These are phyloP conservation scores for Phrynocephalus versicolor DNA, from an alignment of 2,113 vertebrate species.

Conservation along the genomic window DNA sequence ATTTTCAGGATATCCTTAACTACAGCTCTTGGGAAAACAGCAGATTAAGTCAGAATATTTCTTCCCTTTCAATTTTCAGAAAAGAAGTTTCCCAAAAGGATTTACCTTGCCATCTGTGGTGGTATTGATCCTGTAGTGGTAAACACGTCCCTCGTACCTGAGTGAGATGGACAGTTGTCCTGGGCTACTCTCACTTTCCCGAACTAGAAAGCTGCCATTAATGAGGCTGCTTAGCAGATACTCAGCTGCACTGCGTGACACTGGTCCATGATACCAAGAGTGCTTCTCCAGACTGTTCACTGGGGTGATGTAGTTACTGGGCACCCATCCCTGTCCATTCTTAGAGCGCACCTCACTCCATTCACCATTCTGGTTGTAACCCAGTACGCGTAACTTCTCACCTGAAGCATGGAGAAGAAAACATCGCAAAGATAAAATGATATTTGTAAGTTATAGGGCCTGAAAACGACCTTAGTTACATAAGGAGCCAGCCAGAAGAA, in stretches of 20 bases:
- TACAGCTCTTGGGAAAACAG: background rate
- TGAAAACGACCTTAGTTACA: background rate
- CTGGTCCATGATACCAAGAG: slow-evolving; percentile 98
- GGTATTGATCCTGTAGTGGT: slow-evolving; percentile 99
- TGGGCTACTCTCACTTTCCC: slow-evolving; percentile 98
- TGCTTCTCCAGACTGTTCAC: slow-evolving; percentile 99
- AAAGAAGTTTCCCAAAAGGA: background rate
- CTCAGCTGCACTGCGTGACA: slow-evolving; percentile 95
- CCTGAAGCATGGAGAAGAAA: slow-evolving; percentile 71
- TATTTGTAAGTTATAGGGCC: background rate
- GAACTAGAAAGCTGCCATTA: slow-evolving; percentile 97
- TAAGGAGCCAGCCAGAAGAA: background rate
- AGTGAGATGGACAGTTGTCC: slow-evolving; percentile 97
- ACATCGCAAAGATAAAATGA: background rate
- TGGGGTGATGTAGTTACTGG: slow-evolving; percentile 98
- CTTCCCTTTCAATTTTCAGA: background rate
- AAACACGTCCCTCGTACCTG: slow-evolving; percentile 96
- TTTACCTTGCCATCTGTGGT: slow-evolving; percentile 91
- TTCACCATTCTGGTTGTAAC: slow-evolving; percentile 98
- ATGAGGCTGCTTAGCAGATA: slow-evolving; percentile 96
- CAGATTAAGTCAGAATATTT: background rate
- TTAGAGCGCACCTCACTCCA: slow-evolving; percentile 98
- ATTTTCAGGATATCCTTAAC: background rate
- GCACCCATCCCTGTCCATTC: slow-evolving; percentile 98
- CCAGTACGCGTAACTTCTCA: slow-evolving; percentile 95